Conservation (phyloP, 37 sponge, comb jelly and placozoan genomes). For the Cliona cf. orientalis region DNA sequence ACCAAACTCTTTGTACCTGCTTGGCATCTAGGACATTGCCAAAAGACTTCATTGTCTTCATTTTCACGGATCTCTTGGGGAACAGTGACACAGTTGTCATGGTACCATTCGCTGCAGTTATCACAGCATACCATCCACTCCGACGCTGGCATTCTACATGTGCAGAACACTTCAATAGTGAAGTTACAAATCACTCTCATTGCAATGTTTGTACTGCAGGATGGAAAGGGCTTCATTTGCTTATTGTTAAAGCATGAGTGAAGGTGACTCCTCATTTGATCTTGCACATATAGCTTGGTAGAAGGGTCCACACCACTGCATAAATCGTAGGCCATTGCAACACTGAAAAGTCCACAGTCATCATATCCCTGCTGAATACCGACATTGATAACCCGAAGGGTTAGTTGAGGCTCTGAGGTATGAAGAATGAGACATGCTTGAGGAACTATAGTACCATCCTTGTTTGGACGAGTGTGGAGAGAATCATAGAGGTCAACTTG, state of each 20-base stretch:
- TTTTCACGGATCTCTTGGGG: neutral
- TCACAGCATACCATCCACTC: neutral
- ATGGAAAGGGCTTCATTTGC: neutral
- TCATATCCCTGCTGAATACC: neutral
- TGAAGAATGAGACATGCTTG: neutral
- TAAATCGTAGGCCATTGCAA: neutral
- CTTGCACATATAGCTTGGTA: neutral
- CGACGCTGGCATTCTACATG: neutral
- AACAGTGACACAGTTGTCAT: neutral
- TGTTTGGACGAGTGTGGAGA: neutral
- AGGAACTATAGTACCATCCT: neutral
- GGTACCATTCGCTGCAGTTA: no score
- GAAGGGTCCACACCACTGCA: neutral
- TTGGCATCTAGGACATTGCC: no score
- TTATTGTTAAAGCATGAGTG: no score
- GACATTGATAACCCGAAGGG: neutral
- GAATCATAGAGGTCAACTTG: neutral
- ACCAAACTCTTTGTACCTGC: no score
- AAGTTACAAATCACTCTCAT: neutral
- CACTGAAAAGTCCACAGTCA: neutral
- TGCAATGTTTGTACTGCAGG: neutral
- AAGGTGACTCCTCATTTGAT: neutral
- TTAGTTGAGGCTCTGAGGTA: neutral
- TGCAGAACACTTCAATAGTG: neutral
- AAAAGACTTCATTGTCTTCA: neutral